Evolutionary conservation across 2,888 invertebrate species (phyloP).

Genomic region (Leucophenga montana): DNA sequence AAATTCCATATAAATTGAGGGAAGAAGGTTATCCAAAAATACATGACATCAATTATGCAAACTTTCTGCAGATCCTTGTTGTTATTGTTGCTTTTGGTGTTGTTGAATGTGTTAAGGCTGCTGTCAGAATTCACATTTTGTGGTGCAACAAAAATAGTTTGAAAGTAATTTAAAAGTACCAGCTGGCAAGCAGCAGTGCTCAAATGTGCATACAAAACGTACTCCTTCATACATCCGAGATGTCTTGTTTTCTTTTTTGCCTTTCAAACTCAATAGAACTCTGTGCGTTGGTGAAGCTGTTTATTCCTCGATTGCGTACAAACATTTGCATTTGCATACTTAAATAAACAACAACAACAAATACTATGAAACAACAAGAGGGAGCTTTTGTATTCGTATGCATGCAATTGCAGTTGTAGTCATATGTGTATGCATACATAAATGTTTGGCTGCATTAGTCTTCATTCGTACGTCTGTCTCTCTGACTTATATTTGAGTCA

Average conservation of each 20-base stretch:
- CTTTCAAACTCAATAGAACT: conserved; percentile 6
- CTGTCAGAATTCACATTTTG: conserved; percentile 24
- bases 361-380: background rate
- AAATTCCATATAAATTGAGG: background rate
- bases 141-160: conserved; percentile 20
- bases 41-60: conserved; percentile 61
- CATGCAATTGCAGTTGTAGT: background rate
- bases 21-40: conserved; percentile 19
- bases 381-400: background rate
- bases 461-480: background rate
- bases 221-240: conserved; percentile 20
- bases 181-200: conserved; percentile 7
- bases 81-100: too few relatives aligned
- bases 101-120: conserved; percentile 2
- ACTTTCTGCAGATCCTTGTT: conserved; percentile 46
- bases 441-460: conserved; percentile 2
- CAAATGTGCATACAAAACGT: background rate
- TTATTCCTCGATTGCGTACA: conserved; percentile 61
- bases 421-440: background rate
- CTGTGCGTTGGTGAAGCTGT: conserved; percentile 35
- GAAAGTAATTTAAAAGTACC: conserved; percentile 25
- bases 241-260: conserved; percentile 34
- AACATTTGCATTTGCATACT: conserved; percentile 60
- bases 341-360: conserved; percentile 56
- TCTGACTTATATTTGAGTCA: background rate